Conservation (phyloP, 2,888 invertebrate genomes). For the Lissonota sp. region DNA sequence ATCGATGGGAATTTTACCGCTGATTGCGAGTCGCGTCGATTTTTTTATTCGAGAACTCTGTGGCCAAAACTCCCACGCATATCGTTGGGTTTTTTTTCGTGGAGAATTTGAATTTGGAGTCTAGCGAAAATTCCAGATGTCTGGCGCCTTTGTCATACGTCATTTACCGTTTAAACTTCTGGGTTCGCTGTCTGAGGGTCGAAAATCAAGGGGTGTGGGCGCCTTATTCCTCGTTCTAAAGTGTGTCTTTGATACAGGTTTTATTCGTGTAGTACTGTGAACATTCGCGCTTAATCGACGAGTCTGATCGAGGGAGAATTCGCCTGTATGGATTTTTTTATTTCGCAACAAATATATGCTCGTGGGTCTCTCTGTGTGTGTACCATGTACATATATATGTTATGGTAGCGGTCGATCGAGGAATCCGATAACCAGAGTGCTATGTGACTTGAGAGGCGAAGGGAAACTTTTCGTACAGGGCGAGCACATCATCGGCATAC, state of each 20-base stretch:
- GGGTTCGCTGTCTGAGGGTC: slow-evolving; percentile 41
- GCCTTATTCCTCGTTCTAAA: slow-evolving; percentile 17
- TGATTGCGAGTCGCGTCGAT: too few relatives aligned
- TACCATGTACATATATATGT: slow-evolving; percentile 16
- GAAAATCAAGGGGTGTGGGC: neutral
- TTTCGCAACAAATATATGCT: neutral
- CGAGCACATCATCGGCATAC: slow-evolving; percentile 62
- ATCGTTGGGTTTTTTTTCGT: slow-evolving; percentile 18
- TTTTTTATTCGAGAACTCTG: too few relatives aligned
- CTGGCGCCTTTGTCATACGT: slow-evolving; percentile 57
- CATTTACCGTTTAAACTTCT: slow-evolving; percentile 35
- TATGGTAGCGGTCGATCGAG: slow-evolving; percentile 51
- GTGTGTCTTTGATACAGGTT: slow-evolving; percentile 31
- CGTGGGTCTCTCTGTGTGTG: slow-evolving; percentile 5
- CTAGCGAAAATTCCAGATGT: slow-evolving; percentile 50
- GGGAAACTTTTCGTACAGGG: slow-evolving; percentile 51
- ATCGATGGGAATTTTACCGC: too few relatives aligned
- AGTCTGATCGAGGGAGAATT: slow-evolving; percentile 41
- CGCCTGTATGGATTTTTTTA: slow-evolving; percentile 15
- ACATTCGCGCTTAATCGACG: slow-evolving; percentile 53
- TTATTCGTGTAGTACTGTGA: slow-evolving; percentile 43
- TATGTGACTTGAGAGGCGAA: slow-evolving; percentile 45
- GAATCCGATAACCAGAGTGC: slow-evolving; percentile 65
- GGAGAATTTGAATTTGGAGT: slow-evolving; percentile 36
- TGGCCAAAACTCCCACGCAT: slow-evolving; percentile 43